phyloP scores from a whole-genome alignment of 2,113 vertebrate species.

The Columba livia region DNA sequence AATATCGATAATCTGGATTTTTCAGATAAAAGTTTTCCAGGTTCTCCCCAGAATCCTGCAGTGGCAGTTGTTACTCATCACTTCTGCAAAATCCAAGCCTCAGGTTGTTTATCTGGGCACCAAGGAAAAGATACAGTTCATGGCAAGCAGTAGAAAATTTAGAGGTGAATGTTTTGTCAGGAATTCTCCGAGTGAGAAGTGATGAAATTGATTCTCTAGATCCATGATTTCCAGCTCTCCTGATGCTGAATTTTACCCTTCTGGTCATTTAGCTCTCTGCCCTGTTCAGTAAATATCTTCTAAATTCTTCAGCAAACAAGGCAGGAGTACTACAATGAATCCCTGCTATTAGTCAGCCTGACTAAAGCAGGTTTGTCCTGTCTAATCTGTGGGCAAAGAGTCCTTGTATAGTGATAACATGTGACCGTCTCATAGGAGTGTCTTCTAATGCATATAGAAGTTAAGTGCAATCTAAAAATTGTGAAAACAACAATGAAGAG shows the following conservation, averaged over 20 bases:
- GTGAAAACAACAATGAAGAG: background rate
- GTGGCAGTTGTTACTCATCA: background rate
- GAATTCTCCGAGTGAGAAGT: background rate
- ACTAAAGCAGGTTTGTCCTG: conserved; percentile 35
- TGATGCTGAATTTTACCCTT: background rate
- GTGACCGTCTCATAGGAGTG: background rate
- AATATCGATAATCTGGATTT: background rate
- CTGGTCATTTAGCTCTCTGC: background rate
- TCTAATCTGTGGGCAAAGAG: background rate
- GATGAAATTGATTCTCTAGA: background rate
- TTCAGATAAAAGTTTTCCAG: background rate
- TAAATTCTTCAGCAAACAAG: conserved; percentile 41
- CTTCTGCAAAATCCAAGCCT: background rate
- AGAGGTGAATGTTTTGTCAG: background rate
- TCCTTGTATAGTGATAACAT: background rate
- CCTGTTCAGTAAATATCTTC: background rate
- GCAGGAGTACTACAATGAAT: background rate
- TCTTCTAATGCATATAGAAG: background rate
- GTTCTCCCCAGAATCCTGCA: background rate
- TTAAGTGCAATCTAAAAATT: background rate
- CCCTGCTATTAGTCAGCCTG: background rate
- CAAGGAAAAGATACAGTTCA: background rate
- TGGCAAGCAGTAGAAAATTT: background rate
- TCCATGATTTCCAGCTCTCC: background rate
- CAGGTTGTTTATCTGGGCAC: background rate